Evolutionary conservation across 2,797 vertebrate species (phyloP).

Genomic region (Tokudaia tokunoshimensis): DNA sequence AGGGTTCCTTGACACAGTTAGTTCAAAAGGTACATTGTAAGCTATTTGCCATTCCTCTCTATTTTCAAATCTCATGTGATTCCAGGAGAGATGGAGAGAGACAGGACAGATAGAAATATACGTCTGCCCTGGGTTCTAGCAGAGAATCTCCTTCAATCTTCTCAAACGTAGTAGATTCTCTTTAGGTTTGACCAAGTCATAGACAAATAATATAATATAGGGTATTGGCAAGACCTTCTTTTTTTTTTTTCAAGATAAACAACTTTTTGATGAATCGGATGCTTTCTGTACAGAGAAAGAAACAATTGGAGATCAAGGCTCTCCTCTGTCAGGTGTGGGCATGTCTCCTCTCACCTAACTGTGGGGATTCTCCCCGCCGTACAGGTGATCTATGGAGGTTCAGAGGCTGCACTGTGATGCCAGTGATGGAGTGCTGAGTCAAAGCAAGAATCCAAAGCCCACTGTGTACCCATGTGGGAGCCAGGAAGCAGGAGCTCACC

Average conservation of each 20-base stretch:
- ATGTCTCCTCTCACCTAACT: constrained; percentile 5
- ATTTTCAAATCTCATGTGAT: neutral
- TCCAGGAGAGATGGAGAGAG: neutral
- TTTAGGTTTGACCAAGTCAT: constrained; percentile 57
- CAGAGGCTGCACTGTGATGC: neutral
- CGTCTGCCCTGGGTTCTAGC: neutral
- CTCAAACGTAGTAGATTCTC: constrained; percentile 52
- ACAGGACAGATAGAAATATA: neutral
- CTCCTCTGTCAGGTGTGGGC: neutral
- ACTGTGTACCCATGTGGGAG: neutral
- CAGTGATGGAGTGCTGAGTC: neutral
- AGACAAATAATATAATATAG: neutral
- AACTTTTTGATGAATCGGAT: constrained; percentile 33
- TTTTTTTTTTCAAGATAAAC: neutral
- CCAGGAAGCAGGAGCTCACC: neutral
- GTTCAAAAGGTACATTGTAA: neutral
- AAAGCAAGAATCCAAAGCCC: neutral
- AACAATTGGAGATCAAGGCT: neutral
- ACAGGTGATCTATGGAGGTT: neutral
- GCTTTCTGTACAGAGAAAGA: neutral
- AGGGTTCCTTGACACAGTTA: neutral
- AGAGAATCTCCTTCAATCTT: neutral
- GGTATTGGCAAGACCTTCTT: neutral
- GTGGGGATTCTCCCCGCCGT: neutral
- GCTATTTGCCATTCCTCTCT: neutral